Base-by-base conservation (phyloP, 2,797 vertebrate genomes). In the Perodicticus potto region DNA sequence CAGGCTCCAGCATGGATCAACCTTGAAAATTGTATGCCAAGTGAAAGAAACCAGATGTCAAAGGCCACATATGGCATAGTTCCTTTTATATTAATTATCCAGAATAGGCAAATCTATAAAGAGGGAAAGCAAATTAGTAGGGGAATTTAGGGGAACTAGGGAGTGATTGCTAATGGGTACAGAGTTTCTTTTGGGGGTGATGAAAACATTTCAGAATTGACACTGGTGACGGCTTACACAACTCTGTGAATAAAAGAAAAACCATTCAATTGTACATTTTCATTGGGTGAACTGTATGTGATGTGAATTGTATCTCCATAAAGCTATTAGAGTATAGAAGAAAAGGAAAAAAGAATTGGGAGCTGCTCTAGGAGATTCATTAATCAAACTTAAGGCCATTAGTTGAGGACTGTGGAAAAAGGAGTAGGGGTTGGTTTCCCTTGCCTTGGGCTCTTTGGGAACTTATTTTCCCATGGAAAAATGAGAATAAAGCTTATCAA, bases 241-340 rank as follows among this genome's bases (percentile, higher is more conserved):
- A 37, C 1, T 72, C 40, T 81, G 11, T 49, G n/a, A 90, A 88
- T 32, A 91, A 27, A 45, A 16, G 19, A 84, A 85, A 92, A 72
- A 53, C 11, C 0, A 57, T 12, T 83, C 19, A n/a, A 57, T 72
- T 72, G 2, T 53, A 34, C 23, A 63, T 27, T 86, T 82, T 55
- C 43, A 95, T 34, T 76, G 69, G 22, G 1, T 76, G 20, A 76
- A 23, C 61, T 65, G 17, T 61, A 34, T 83, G 59, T 13, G 1
- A 55, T 53, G 6, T 65, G 86, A 94, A 76, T 67, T 94, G 40
- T 22, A 89, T 88, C 34, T 96, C 90, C 90, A 63, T 19, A 81
- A 93, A 43, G 10, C 16, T 76, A 13, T 72, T 83, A 12, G 63
- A 90, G 61, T 92, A 40, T 49, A 73, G 95, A 93, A 70, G 23